Evolutionary conservation across 2,113 vertebrate species (phyloP).

Genomic region (Aramus guarauna): DNA sequence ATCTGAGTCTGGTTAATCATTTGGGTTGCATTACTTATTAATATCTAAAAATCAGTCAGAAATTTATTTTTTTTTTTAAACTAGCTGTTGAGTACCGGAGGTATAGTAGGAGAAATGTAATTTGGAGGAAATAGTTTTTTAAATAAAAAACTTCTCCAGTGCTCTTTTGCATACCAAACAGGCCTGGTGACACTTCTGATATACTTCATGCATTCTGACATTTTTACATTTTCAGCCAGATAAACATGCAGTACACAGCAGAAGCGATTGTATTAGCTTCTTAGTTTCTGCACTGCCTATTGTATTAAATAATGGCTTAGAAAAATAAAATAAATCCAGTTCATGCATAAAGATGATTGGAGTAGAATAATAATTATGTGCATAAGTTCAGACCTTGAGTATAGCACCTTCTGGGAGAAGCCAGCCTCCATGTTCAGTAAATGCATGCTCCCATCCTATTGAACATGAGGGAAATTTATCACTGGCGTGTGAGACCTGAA

Average conservation of each 20-base stretch:
- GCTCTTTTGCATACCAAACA: not conserved
- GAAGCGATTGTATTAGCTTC: constrained; percentile 28
- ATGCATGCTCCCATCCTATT: not conserved
- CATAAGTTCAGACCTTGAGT: not conserved
- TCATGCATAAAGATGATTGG: constrained; percentile 43
- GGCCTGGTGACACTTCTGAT: not conserved
- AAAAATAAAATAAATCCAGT: constrained; percentile 51
- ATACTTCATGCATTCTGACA: not conserved
- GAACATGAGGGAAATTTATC: not conserved
- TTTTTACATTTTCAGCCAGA: constrained; percentile 21
- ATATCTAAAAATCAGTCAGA: not conserved
- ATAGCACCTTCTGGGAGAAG: not conserved
- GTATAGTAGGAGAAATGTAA: not conserved
- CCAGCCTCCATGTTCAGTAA: not conserved
- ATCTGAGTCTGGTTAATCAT: not conserved
- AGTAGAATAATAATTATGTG: not conserved
- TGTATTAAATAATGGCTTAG: constrained; percentile 48
- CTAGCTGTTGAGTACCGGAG: not conserved
- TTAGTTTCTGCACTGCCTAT: constrained; percentile 34
- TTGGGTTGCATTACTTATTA: not conserved
- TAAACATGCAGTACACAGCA: not conserved
- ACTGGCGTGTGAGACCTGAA: not conserved
- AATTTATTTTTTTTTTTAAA: not conserved
- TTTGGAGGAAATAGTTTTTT: not conserved
- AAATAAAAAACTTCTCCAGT: not conserved